Evolutionary conservation across 2,888 invertebrate genomes (phyloP), one percentile per base, ranked within the genome.

Genomic region (Eupeodes latifasciatus): DNA sequence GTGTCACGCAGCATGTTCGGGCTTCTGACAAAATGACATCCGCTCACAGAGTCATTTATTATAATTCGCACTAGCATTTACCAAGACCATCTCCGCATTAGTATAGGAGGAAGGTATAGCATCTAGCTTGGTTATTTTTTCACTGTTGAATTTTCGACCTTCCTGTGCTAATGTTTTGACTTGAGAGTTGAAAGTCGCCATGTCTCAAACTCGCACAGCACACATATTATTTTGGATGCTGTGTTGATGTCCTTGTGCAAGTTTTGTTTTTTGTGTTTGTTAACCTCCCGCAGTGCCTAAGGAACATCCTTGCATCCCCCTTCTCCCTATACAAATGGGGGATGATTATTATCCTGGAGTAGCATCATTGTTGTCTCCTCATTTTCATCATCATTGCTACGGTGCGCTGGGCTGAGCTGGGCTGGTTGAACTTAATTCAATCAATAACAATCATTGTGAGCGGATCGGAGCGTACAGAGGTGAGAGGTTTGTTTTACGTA

Each of bases 21-120:
- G 76, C 84, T 71, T 87, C 72, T 87, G 80, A 87, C 84, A 87
- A 87, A 87, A 80, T 87, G 87, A 87, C 87, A 87, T 87, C 84
- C 84, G 72, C 84, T 87, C 49, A 61, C 84, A 66, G 74, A 84
- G 72, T 84, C 87, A 87, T 87, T 87, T 87, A 87, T 87, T 87
- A 87, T 87, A 87, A 87, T 87, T 87, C 87, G 66, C 77, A 77
- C 64, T 55, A 66, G 66, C 67, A 62, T 59, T 72, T 61, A 71
- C 83, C 83, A 49, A 67, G 76, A 75, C 64, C 67, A 66, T 19
- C 53, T 40, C 40, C 40, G 27, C 27, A 40, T 40, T 9, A 40
- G 40, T 7, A 40, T 7, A 40, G 40, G 40, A 40, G 40, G 6
- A 27, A 27, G 27, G 27, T 27, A 27, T 40, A 59, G 59, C 34